These are phyloP conservation scores for Tragelaphus strepsiceros DNA, from an alignment of 2,113 vertebrate species.

Conservation along the genomic window DNA sequence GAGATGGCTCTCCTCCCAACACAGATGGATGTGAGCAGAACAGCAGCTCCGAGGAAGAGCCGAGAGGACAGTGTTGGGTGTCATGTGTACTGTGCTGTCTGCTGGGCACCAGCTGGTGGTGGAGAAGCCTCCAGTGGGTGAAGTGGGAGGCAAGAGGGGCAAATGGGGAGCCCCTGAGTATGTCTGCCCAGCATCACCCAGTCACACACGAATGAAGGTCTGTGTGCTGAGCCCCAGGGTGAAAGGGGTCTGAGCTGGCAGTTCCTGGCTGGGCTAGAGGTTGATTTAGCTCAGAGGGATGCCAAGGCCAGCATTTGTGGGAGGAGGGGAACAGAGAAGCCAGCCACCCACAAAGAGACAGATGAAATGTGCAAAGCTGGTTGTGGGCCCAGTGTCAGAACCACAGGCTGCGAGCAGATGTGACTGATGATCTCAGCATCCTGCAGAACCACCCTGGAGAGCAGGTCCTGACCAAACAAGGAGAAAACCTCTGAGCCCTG, in stretches of 20 bases:
- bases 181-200: neutral
- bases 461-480: neutral
- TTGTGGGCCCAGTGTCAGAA: neutral
- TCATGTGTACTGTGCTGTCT: neutral
- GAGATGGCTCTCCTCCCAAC: neutral
- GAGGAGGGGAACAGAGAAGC: neutral
- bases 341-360: neutral
- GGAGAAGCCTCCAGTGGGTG: neutral
- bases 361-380: neutral
- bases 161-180: neutral
- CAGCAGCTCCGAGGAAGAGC: neutral
- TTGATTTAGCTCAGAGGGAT: neutral
- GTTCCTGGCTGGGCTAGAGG: neutral
- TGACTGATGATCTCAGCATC: neutral
- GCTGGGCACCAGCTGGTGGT: neutral
- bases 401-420: neutral
- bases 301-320: neutral
- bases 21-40: neutral
- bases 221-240: neutral
- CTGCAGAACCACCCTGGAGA: neutral
- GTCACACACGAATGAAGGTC: neutral
- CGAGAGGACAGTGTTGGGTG: fast-evolving
- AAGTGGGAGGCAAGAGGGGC: neutral
- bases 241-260: neutral
- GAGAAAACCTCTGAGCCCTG: neutral